phyloP scores from a whole-genome alignment of 2,797 vertebrate genomes.

The Micrastur ruficollis region DNA sequence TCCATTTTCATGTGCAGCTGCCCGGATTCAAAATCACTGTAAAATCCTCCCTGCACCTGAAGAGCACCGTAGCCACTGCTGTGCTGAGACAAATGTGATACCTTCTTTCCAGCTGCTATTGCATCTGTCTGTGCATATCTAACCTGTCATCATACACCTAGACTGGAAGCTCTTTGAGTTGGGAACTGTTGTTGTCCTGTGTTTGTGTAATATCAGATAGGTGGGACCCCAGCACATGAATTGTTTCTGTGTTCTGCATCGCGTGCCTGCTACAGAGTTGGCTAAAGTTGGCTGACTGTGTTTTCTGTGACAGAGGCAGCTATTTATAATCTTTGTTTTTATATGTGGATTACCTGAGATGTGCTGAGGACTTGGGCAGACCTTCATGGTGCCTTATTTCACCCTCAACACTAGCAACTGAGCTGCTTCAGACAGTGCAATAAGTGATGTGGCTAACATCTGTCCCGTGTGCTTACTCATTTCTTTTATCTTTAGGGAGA shows the following conservation, averaged over 20 bases:
- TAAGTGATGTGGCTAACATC: not conserved
- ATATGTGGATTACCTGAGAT: not conserved
- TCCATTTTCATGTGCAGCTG: not conserved
- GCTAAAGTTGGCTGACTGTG: not conserved
- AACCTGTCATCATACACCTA: not conserved
- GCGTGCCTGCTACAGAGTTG: fast-evolving
- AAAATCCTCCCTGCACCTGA: not conserved
- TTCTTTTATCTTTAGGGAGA: conserved; percentile 11
- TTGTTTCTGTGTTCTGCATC: not conserved
- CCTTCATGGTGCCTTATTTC: not conserved
- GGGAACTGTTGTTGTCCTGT: not conserved
- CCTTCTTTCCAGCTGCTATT: not conserved
- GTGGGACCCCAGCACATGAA: not conserved
- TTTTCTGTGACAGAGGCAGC: not conserved
- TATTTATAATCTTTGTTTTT: not conserved
- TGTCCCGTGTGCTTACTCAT: not conserved
- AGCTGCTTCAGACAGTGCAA: not conserved
- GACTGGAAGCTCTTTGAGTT: not conserved
- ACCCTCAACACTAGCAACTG: not conserved
- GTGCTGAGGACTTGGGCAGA: not conserved
- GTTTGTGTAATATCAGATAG: not conserved
- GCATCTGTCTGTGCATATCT: not conserved
- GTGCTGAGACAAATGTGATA: not conserved
- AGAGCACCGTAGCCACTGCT: not conserved
- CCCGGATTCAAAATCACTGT: not conserved